Evolutionary conservation across 2,797 vertebrate species (phyloP).

Genomic region (Alauda arvensis): DNA sequence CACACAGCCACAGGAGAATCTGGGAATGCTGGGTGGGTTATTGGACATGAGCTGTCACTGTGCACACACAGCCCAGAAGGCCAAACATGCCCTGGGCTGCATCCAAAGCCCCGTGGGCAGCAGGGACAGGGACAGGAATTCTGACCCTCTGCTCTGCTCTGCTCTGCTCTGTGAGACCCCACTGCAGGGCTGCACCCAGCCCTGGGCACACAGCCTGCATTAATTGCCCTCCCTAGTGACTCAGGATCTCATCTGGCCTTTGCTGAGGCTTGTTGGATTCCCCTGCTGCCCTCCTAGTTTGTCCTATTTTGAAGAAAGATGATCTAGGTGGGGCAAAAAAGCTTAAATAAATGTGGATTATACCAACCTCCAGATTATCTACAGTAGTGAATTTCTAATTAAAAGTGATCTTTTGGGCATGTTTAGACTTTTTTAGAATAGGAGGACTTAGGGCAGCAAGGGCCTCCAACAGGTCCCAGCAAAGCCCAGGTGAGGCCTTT

Average conservation of each 20-base stretch:
- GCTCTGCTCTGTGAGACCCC: neutral
- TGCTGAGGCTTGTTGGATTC: neutral
- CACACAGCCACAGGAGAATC: too few species aligned
- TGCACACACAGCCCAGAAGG: fast-evolving
- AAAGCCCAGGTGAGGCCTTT: neutral
- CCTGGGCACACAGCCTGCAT: neutral
- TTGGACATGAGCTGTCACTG: too few species aligned
- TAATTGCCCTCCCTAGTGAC: neutral
- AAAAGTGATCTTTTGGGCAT: neutral
- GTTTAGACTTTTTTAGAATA: neutral
- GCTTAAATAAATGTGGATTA: neutral
- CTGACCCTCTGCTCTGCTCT: neutral
- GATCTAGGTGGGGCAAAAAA: neutral
- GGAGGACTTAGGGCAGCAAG: neutral
- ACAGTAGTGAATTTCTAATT: neutral
- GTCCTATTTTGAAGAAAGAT: neutral
- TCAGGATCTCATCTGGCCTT: neutral
- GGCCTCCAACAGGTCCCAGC: fast-evolving
- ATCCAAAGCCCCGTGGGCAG: neutral
- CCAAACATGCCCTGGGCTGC: neutral
- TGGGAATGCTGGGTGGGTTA: too few species aligned
- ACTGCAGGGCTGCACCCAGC: neutral
- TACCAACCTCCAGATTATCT: neutral
- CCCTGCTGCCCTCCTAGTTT: neutral
- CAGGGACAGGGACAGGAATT: fast-evolving